Evolutionary conservation across 2,888 invertebrate genomes (phyloP), one percentile per base, ranked within the genome.

Genomic region (Eristalis intricaria): DNA sequence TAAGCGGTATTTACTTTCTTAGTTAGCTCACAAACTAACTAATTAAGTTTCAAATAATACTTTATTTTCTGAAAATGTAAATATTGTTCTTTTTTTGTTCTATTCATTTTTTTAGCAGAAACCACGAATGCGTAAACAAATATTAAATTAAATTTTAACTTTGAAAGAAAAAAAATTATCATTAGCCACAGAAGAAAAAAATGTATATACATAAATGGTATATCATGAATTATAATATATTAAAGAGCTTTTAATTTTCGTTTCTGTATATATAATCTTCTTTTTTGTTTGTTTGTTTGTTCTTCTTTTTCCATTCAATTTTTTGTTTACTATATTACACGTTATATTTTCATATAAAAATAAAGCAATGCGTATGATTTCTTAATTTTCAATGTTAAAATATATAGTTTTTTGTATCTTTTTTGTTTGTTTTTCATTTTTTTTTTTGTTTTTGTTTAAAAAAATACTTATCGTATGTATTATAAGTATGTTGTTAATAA

Each of bases 311-410:
- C 74, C 78, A 82, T 78, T 50, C 50, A 19, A 50, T 75, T 65
- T 69, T 26, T 78, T 83, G 32, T 63, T 75, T 83, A 86, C 74
- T 82, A 86, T 78, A 70, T 86, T 82, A 86, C 82, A 86, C 35
- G 68, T 86, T 78, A 77, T 75, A 75, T 81, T 65, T 71, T 86
- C 84, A 83, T 87, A 87, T 76, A 87, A 87, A 87, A 87, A 87
- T 87, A 87, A 87, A 87, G 87, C 87, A 84, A 87, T 87, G 79
- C 79, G 75, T 84, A 82, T 84, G 71, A 82, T 79, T 83, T 83
- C 76, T 87, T 83, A 84, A 79, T 71, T 75, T 83, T 84, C 78
- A 87, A 76, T 87, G 87, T 79, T 87, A 84, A 87, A 87, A 83
- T 87, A 83, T 79, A 75, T 87, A 84, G 75, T 66, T 87, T n/a